phyloP scores from a whole-genome alignment of 2,113 vertebrate genomes.

The Melanerpes formicivorus region DNA sequence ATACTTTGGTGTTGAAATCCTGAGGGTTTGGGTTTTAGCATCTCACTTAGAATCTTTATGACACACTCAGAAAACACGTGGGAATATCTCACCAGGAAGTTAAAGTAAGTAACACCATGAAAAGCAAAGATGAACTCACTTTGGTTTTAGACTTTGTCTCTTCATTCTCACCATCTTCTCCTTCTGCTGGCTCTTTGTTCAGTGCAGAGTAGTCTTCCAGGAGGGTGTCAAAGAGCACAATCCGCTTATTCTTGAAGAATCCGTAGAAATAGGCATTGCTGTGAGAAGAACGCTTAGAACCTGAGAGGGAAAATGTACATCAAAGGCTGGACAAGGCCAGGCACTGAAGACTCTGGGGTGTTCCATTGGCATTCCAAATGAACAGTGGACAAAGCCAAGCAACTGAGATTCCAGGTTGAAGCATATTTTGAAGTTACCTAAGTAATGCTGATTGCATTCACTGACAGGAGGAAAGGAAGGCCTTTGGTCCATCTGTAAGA shows the following conservation, averaged over 20 bases:
- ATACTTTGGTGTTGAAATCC: neutral
- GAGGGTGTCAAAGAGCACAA: slow-evolving; percentile 96
- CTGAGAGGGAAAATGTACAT: slow-evolving; percentile 68
- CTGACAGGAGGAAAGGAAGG: neutral
- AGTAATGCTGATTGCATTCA: neutral
- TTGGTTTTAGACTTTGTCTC: slow-evolving; percentile 81
- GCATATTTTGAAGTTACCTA: neutral
- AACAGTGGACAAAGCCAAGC: neutral
- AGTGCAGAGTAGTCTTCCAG: slow-evolving; percentile 93
- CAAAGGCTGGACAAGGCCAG: neutral
- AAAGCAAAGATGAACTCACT: slow-evolving; percentile 63
- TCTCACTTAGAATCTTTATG: neutral
- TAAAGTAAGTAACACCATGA: neutral
- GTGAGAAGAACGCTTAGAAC: slow-evolving; percentile 97
- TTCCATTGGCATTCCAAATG: neutral
- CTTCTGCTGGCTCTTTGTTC: slow-evolving; percentile 83
- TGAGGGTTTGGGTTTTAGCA: neutral
- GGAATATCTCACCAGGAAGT: neutral
- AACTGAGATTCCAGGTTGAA: neutral
- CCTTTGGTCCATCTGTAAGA: neutral
- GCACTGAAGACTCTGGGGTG: neutral
- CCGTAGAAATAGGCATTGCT: slow-evolving; percentile 99
- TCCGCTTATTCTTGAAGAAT: slow-evolving; percentile 98
- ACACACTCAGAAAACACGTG: neutral
- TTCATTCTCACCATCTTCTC: slow-evolving; percentile 78